Conservation (phyloP, 2,113 vertebrate species). For the Esox niger region DNA sequence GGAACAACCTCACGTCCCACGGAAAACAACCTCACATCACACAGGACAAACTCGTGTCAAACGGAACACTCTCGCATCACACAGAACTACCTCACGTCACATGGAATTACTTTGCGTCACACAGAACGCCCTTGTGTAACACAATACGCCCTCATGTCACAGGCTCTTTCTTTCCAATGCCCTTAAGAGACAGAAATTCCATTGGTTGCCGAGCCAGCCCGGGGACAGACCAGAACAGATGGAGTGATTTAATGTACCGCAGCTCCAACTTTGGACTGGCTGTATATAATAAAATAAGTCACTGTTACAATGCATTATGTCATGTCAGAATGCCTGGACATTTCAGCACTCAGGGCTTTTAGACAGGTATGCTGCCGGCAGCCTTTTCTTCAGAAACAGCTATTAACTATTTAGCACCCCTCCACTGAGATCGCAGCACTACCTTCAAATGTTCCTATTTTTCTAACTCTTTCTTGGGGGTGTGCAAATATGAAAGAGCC, state of each 20-base stretch:
- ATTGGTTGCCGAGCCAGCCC: no score
- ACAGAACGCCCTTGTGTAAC: no score
- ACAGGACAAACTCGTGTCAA: no score
- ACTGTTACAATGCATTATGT: slow-evolving; percentile 47
- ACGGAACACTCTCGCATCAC: no score
- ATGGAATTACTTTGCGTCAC: no score
- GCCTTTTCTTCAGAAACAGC: slow-evolving; percentile 43
- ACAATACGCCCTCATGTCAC: no score
- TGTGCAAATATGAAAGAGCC: slow-evolving; percentile 29
- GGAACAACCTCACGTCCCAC: no score
- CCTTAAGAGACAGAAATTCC: no score
- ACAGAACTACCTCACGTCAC: no score
- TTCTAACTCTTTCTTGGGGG: slow-evolving; percentile 41
- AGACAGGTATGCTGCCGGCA: slow-evolving; percentile 42
- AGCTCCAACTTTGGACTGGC: slow-evolving; percentile 13
- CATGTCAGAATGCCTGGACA: slow-evolving; percentile 33
- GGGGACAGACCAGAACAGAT: no score
- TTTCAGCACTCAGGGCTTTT: slow-evolving; percentile 29
- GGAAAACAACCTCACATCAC: no score
- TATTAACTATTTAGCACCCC: slow-evolving; percentile 65
- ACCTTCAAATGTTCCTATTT: slow-evolving; percentile 9
- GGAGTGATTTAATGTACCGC: slow-evolving; percentile 15
- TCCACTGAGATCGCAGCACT: slow-evolving; percentile 55
- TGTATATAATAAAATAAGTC: slow-evolving; percentile 40
- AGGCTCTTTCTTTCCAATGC: no score